Percentiles rank a stretch among this genome's conserved stretches.
Conservation (phyloP, 1,140 invertebrate genomes). For the Drosophila orosa region DNA sequence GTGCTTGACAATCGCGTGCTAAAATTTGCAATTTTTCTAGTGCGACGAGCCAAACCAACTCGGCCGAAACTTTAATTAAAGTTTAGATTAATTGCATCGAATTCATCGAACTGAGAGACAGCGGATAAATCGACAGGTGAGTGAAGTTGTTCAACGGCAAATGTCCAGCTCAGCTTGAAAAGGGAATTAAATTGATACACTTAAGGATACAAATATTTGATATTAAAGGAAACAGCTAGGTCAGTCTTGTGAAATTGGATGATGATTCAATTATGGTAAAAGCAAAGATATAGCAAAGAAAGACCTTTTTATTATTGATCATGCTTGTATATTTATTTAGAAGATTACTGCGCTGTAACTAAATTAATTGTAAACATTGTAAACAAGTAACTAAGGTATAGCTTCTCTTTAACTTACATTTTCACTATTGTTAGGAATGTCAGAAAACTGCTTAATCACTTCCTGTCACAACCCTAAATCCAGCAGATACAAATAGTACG, state of each 20-base stretch:
- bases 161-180: background rate
- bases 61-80: conserved; percentile 42
- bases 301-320: background rate
- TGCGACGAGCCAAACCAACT: conserved; percentile 39
- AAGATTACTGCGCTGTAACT: no score
- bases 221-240: background rate
- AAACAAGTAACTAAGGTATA: background rate
- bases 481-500: background rate
- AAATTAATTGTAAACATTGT: no score
- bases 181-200: background rate
- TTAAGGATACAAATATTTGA: background rate
- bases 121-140: conserved; percentile 31
- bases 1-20: conserved; percentile 62
- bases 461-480: conserved; percentile 2
- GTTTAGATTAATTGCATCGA: conserved; percentile 16
- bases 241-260: background rate
- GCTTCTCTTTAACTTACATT: background rate
- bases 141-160: conserved; percentile 2
- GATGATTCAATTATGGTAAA: no score
- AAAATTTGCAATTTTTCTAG: conserved; percentile 46
- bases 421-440: background rate
- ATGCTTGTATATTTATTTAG: no score
- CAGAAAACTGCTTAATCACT: background rate
- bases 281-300: background rate
- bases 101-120: conserved; percentile 13